Evolutionary conservation across 2,888 invertebrate genomes (phyloP).

Genomic region (Drosophila anceps): DNA sequence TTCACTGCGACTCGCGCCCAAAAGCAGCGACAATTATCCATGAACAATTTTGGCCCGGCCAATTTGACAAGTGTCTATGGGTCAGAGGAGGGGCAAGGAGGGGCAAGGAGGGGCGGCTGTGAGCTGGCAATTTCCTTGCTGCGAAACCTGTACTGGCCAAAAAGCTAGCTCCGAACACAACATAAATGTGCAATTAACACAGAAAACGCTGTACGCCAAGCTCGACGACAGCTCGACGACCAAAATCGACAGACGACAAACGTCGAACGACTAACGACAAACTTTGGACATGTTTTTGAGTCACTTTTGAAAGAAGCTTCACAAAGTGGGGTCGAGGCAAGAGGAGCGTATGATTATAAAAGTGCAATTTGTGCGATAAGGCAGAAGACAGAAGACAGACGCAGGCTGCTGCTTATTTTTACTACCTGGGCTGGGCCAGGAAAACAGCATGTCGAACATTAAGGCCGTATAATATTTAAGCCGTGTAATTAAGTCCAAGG

Average conservation of each 20-base stretch:
- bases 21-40: conserved; percentile 70
- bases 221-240: conserved; percentile 38
- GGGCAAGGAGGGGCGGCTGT: conserved; percentile 8
- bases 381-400: conserved; percentile 39
- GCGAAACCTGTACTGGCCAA: conserved; percentile 56
- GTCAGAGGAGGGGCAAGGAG: not conserved
- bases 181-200: conserved; percentile 63
- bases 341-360: conserved; percentile 67
- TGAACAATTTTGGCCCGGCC: conserved; percentile 62
- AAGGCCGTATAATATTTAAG: conserved; percentile 80
- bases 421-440: conserved; percentile 35
- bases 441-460: conserved; percentile 51
- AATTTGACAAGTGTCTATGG: conserved; percentile 40
- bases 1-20: conserved; percentile 67
- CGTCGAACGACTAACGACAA: conserved; percentile 16
- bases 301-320: conserved; percentile 24
- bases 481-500: conserved; percentile 82
- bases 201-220: conserved; percentile 39
- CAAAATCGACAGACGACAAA: conserved; percentile 32
- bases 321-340: not conserved
- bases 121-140: conserved; percentile 65
- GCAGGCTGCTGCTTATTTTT: conserved; percentile 33
- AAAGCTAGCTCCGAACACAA: conserved; percentile 36
- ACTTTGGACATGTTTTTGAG: conserved; percentile 41
- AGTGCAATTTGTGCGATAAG: conserved; percentile 73